Conservation (phyloP, 2,113 vertebrate genomes). For the Clarias gariepinus region DNA sequence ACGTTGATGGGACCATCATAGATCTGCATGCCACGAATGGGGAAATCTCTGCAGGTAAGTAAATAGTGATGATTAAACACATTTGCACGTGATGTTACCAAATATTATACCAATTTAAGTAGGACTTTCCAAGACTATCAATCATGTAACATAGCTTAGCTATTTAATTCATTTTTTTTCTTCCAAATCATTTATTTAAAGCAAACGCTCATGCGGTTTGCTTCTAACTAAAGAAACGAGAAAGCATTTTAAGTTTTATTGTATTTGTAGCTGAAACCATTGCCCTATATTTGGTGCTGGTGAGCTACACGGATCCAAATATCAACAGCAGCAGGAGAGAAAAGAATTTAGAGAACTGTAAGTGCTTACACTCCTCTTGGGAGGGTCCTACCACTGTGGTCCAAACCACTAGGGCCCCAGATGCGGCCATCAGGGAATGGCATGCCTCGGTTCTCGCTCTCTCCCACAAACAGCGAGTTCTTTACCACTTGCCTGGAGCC, state of each 20-base stretch:
- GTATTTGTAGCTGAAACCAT: not conserved
- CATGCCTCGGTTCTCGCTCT: conserved; percentile 89
- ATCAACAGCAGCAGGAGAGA: not conserved
- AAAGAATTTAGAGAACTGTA: not conserved
- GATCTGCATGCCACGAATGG: conserved; percentile 93
- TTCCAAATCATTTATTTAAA: not conserved
- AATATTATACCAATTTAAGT: not conserved
- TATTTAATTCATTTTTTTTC: not conserved
- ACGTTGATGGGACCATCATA: conserved; percentile 92
- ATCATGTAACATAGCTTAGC: not conserved
- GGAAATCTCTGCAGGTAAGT: conserved; percentile 80
- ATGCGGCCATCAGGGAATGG: conserved; percentile 73
- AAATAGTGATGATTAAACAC: not conserved
- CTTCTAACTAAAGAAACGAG: not conserved
- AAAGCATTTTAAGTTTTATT: not conserved
- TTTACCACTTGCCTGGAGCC: conserved; percentile 94
- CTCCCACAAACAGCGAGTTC: conserved; percentile 94
- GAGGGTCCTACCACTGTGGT: conserved; percentile 83
- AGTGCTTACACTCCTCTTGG: conserved; percentile 86
- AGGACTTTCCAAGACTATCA: not conserved
- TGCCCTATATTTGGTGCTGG: not conserved
- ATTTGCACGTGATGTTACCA: not conserved
- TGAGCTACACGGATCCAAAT: not conserved
- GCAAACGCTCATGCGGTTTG: not conserved
- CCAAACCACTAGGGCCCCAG: conserved; percentile 88